Evolutionary conservation across 2,888 invertebrate species (phyloP).

Genomic region (Drosophila flavopinicola): DNA sequence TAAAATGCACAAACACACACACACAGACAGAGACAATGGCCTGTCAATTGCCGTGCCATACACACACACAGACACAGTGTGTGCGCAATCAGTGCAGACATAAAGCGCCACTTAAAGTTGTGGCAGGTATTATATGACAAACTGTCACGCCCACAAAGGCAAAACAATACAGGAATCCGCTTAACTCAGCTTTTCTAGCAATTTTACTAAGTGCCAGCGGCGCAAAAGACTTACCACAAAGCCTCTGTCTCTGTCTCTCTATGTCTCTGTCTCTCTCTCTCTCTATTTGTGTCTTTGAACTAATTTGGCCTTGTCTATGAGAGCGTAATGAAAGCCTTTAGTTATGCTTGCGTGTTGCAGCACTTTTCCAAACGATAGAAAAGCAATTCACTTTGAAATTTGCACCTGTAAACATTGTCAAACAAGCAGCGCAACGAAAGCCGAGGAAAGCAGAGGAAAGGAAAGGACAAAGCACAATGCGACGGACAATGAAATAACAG

Average conservation of each 20-base stretch:
- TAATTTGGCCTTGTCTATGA: conserved; percentile 60
- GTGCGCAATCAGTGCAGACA: conserved; percentile 55
- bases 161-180: conserved; percentile 60
- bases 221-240: conserved; percentile 46
- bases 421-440: conserved; percentile 47
- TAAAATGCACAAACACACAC: conserved; percentile 51
- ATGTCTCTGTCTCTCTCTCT: neutral
- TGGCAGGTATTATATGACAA: conserved; percentile 53
- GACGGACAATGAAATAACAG: conserved; percentile 68
- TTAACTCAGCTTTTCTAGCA: conserved; percentile 64
- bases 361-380: conserved; percentile 80
- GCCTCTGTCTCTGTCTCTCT: conserved; percentile 4
- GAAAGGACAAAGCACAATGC: conserved; percentile 26
- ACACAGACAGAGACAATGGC: neutral
- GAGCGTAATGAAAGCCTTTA: conserved; percentile 47
- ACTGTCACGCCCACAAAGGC: conserved; percentile 49
- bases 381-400: conserved; percentile 81
- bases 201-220: conserved; percentile 66
- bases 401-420: conserved; percentile 80
- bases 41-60: too few relatives aligned
- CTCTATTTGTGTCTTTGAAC: conserved; percentile 35
- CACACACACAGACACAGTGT: conserved; percentile 11
- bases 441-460: too few relatives aligned
- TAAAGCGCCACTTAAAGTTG: conserved; percentile 57
- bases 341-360: conserved; percentile 70